Base-by-base conservation (phyloP, 2,797 vertebrate species). In the Meda fulgida region DNA sequence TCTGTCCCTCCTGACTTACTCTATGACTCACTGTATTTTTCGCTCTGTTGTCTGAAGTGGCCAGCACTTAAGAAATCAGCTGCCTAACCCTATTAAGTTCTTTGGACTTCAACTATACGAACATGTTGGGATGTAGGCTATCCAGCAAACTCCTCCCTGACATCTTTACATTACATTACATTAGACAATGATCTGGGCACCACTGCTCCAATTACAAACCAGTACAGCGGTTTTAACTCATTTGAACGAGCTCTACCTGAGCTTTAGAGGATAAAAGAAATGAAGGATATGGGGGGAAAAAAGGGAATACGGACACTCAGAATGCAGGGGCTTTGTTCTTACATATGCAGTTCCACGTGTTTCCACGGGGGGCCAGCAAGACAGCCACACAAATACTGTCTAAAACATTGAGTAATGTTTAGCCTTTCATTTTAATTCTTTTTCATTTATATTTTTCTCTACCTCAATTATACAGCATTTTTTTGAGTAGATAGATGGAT, bases 271-370 rank as follows among this genome's bases (percentile, higher is more conserved):
- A 48, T 60, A 23, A 70, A 14, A 8, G 46, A 40, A 23, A 21
- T 40, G 4, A 77, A 38, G 26, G 6, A 19, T 55, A 58, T 1
- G 8, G 5, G 26, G 26, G 34, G 18, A 16, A 3, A 60, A 19
- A 31, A 13, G 18, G n/a, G 29, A 58, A 69, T 16, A 4, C 26
- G 18, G 31, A 66, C 43, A 43, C 63, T 31, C 7, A 58, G n/a
- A 83, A 40, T 40, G n/a, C 16, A 71, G 63, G n/a, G 29, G 40
- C 83, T 89, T 89, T 88, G 83, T 89, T 89, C 85, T 88, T 26
- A 29, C 14, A 3, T 18, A 29, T 36, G 72, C 46, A 70, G 11
- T 85, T 69, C 60, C 69, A 29, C 14, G 26, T 78, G 26, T 70
- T 31, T 78, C 89, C 87, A 89, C 89, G 65, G 23, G 87, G 85